Percentiles rank a stretch among this genome's conserved stretches.
Conservation (phyloP, 2,888 invertebrate genomes). For the Cetonia aurata region DNA sequence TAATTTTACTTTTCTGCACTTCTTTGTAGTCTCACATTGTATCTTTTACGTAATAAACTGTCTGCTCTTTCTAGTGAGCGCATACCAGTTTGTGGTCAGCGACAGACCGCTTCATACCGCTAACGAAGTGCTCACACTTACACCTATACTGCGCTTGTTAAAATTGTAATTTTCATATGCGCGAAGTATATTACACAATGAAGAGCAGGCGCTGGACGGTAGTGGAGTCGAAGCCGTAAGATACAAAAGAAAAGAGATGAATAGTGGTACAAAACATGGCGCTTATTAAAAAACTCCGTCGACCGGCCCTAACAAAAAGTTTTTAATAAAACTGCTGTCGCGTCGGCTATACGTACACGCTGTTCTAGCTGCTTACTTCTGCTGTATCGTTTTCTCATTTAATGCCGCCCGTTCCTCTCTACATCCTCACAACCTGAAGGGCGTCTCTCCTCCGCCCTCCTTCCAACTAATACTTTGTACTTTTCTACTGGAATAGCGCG, state of each 20-base stretch:
- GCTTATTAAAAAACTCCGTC: slow-evolving; percentile 60
- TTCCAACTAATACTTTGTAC: background rate
- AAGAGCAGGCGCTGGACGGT: background rate
- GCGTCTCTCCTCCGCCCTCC: background rate
- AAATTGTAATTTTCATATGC: too few relatives aligned
- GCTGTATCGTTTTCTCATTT: slow-evolving; percentile 61
- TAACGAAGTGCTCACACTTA: too few relatives aligned
- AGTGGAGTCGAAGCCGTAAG: background rate
- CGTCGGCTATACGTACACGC: slow-evolving; percentile 44
- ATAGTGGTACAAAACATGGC: slow-evolving; percentile 52
- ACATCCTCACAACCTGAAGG: slow-evolving; percentile 50
- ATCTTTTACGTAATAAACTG: too few relatives aligned
- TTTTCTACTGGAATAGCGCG: background rate
- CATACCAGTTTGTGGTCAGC: too few relatives aligned
- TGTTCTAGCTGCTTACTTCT: slow-evolving; percentile 25
- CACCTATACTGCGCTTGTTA: too few relatives aligned
- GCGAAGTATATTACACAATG: too few relatives aligned
- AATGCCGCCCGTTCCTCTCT: slow-evolving; percentile 59
- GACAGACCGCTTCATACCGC: too few relatives aligned
- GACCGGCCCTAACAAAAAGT: slow-evolving; percentile 56
- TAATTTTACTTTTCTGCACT: too few relatives aligned
- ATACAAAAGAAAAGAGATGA: background rate
- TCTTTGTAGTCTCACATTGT: too few relatives aligned
- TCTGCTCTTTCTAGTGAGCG: too few relatives aligned
- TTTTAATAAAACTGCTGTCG: slow-evolving; percentile 59